Evolutionary conservation across 2,113 vertebrate genomes (phyloP), one percentile per base, ranked within the genome.

Genomic region (Coptodon rendalli): DNA sequence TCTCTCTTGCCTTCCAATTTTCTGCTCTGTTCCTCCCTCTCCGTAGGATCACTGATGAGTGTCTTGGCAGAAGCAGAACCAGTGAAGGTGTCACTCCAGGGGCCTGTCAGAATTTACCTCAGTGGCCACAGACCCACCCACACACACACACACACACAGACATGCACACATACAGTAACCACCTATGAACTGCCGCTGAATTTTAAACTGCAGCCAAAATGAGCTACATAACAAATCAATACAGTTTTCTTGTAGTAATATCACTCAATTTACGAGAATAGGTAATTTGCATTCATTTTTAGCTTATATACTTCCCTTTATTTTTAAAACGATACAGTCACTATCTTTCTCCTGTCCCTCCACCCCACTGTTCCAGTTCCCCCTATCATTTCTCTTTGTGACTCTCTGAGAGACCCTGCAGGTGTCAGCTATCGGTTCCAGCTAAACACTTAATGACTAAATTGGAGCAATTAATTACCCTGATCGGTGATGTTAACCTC

Each of bases 401-500:
- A 54, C 79, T 89, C 87, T 81, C 80, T 80, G 76, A 2, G 85
- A 80, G 86, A 90, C 86, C 88, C 71, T 10, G 86, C 91, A 92
- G 90, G 92, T 93, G 86, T 91, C 92, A 80, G 79, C 82, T 80
- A 84, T 83, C 29, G 2, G 31, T 89, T 88, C 85, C 85, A 87
- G 79, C 89, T 89, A 79, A 86, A 92, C 91, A 87, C 91, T 76
- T 91, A 93, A 94, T 91, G 90, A 90, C 92, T 92, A 94, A 95
- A 94, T 94, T 91, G 91, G 86, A 85, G 87, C 87, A 89, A 94
- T 94, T 92, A 94, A 91, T 93, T 93, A 94, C 82, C 57, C 73
- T 85, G 91, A 93, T 94, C 83, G 82, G 89, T 90, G 91, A 92
- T 86, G 89, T 92, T 94, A 95, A 95, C 93, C 94, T 91, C 89